These are phyloP conservation scores for Saccostrea echinata DNA, from an alignment of 1,140 invertebrate species.

Conservation along the genomic window DNA sequence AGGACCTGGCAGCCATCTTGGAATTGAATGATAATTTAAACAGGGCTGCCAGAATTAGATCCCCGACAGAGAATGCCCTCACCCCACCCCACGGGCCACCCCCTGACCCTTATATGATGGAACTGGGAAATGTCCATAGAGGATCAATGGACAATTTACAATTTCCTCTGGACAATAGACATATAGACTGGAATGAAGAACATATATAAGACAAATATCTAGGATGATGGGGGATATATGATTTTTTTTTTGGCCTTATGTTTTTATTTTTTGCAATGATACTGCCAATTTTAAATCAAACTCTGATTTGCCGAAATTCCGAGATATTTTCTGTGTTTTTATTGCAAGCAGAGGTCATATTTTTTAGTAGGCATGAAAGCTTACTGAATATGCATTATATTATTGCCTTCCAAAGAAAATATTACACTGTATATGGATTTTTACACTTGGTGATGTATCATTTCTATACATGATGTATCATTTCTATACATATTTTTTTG, in stretches of 20 bases:
- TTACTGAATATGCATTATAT: no score
- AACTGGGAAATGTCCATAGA: neutral
- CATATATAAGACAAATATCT: neutral
- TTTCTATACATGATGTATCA: no score
- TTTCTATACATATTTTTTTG: no score
- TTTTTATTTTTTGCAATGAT: no score
- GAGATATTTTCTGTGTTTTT: no score
- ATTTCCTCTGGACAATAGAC: conserved; percentile 1
- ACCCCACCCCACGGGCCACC: neutral
- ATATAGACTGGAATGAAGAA: conserved; percentile 19
- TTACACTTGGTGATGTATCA: no score
- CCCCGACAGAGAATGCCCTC: conserved; percentile 13
- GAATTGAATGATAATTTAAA: conserved; percentile 59
- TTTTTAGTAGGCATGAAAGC: no score
- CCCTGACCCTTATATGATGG: neutral
- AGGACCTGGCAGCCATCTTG: conserved; percentile 54
- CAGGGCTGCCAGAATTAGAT: neutral
- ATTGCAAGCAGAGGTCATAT: no score
- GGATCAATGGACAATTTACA: conserved; percentile 13
- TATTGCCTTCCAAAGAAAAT: no score
- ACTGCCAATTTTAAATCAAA: no score
- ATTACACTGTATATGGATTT: no score
- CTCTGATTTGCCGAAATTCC: no score
- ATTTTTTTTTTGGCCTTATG: neutral
- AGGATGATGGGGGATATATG: neutral